Percentiles rank a stretch among this genome's conserved stretches.
Conservation (phyloP, 2,797 vertebrate genomes). For the Epinephelus awoara region DNA sequence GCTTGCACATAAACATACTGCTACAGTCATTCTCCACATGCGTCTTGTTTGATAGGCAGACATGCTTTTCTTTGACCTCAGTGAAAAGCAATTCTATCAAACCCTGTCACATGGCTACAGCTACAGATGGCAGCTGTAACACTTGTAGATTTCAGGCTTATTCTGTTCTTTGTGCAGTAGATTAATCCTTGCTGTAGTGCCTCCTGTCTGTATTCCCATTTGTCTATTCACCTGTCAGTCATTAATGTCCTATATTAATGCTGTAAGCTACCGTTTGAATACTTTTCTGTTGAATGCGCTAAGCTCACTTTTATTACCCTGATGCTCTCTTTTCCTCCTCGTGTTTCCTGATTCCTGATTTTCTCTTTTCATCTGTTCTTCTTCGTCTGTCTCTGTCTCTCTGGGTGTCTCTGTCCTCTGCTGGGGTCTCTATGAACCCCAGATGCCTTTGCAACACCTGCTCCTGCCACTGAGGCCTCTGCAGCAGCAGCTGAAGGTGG, state of each 20-base stretch:
- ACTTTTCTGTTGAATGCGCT: too few species aligned
- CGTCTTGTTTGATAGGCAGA: constrained; percentile 75
- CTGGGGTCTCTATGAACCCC: constrained; percentile 76
- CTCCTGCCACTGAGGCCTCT: constrained; percentile 90
- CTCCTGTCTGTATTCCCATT: constrained; percentile 79
- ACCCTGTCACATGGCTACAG: constrained; percentile 65
- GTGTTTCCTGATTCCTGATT: constrained; percentile 50
- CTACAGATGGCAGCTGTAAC: constrained; percentile 61
- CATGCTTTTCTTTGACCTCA: constrained; percentile 74
- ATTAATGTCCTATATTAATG: constrained; percentile 52
- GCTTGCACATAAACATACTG: constrained; percentile 61
- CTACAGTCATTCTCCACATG: constrained; percentile 60
- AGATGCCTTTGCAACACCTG: constrained; percentile 95
- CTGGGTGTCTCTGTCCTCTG: constrained; percentile 39
- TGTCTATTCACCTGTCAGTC: constrained; percentile 77
- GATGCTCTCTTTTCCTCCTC: constrained; percentile 33
- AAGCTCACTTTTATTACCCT: constrained; percentile 7
- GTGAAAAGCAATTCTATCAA: constrained; percentile 81
- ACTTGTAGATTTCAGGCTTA: constrained; percentile 52
- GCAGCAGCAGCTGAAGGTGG: constrained; percentile 91
- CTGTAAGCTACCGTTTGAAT: constrained; percentile 12
- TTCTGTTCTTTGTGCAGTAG: constrained; percentile 57
- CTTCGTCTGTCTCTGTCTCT: constrained; percentile 34
- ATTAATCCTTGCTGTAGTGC: constrained; percentile 63
- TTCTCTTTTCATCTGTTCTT: constrained; percentile 41